phyloP scores from a whole-genome alignment of 2,113 vertebrate genomes.

The Halichoerus grypus region DNA sequence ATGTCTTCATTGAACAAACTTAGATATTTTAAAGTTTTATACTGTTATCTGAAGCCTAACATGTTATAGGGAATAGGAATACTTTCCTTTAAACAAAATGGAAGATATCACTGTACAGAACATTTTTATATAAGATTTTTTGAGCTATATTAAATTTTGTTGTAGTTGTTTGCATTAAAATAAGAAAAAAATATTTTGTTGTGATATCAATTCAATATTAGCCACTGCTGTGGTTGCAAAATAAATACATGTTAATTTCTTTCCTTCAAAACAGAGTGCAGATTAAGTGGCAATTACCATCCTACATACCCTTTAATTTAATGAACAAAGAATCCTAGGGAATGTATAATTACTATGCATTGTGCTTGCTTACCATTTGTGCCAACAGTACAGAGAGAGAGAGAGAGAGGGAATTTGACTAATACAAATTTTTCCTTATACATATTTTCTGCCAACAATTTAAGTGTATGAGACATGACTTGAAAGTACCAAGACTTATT shows the following conservation, averaged over 20 bases:
- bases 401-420: neutral
- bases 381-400: neutral
- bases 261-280: constrained; percentile 34
- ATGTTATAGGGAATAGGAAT: neutral
- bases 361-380: constrained; percentile 14
- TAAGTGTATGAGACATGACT: neutral
- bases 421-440: neutral
- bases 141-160: neutral
- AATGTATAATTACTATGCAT: constrained; percentile 45
- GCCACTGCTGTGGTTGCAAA: neutral
- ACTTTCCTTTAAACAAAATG: constrained; percentile 8
- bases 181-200: constrained; percentile 1
- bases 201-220: constrained; percentile 43
- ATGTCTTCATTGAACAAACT: neutral
- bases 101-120: neutral
- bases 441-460: constrained; percentile 31
- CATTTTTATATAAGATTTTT: neutral
- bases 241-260: constrained; percentile 42
- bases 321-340: neutral
- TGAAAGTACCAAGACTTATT: constrained; percentile 23
- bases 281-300: constrained; percentile 47
- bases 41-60: neutral
- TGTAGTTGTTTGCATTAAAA: constrained; percentile 11
- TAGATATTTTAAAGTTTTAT: neutral
- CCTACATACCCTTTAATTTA: constrained; percentile 48